Conservation (phyloP, 1,140 invertebrate genomes). For the Eueides isabella region DNA sequence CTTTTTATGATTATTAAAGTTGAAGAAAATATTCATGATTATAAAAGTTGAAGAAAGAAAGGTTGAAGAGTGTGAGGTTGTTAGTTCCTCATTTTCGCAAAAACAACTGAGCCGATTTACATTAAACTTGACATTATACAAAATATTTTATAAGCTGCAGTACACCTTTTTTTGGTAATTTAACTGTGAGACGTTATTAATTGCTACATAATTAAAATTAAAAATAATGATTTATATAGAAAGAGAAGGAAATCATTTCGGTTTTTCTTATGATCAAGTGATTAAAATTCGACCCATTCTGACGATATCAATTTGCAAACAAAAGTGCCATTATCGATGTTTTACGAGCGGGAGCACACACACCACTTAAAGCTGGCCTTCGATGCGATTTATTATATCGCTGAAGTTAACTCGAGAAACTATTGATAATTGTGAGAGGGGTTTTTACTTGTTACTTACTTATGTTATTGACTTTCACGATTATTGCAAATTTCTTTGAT, state of each 20-base stretch:
- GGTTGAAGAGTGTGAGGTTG: too few species aligned
- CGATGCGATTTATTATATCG: slow-evolving; percentile 13
- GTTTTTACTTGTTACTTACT: not conserved
- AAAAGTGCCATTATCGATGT: slow-evolving; percentile 24
- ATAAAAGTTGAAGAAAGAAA: too few species aligned
- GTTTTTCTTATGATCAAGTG: not conserved
- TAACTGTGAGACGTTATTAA: too few species aligned
- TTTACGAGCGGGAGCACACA: slow-evolving; percentile 27
- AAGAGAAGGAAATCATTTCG: not conserved
- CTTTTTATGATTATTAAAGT: too few species aligned
- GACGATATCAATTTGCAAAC: slow-evolving; percentile 23
- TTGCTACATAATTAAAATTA: not conserved
- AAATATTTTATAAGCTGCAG: too few species aligned
- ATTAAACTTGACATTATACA: too few species aligned
- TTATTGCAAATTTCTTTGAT: too few species aligned
- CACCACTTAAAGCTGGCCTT: slow-evolving; percentile 32
- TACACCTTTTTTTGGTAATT: too few species aligned
- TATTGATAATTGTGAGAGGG: not conserved
- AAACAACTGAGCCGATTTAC: too few species aligned
- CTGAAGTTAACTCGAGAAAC: not conserved
- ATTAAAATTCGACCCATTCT: not conserved
- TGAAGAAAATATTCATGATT: too few species aligned
- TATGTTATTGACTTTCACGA: not conserved
- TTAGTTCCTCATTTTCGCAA: too few species aligned
- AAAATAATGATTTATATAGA: not conserved